phyloP scores from a whole-genome alignment of 2,888 invertebrate genomes.

The Notodonta dromedarius region DNA sequence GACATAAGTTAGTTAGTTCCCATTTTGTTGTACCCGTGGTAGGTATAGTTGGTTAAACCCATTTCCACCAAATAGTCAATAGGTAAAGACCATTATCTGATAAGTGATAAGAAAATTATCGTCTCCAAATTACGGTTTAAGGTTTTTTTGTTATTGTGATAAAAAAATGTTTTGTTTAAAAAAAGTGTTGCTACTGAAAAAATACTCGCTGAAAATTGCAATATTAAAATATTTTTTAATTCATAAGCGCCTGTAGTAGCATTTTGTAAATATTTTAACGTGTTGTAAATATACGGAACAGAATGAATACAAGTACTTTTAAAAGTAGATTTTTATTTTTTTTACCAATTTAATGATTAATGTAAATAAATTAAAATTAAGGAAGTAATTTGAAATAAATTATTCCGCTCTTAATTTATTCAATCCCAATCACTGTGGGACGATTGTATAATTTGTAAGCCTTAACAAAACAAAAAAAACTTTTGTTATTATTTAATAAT shows the following conservation, averaged over 20 bases:
- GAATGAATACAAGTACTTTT: constrained; percentile 4
- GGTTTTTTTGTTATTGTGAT: constrained; percentile 1
- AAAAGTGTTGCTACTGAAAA: constrained; percentile 30
- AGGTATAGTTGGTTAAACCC: background rate
- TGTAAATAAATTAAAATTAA: constrained; percentile 54
- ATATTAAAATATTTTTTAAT: constrained; percentile 45
- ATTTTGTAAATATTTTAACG: constrained; percentile 55
- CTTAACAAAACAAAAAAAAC: background rate
- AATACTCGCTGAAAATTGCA: constrained; percentile 46
- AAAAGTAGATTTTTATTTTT: constrained; percentile 22
- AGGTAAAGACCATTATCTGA: constrained; percentile 13
- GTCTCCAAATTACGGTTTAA: background rate
- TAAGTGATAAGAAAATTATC: background rate
- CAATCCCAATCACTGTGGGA: constrained; percentile 36
- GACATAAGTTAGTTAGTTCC: background rate
- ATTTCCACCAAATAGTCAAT: constrained; percentile 45
- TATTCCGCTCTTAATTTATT: constrained; percentile 66
- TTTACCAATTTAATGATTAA: constrained; percentile 46
- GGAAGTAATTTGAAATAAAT: constrained; percentile 50
- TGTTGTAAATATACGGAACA: constrained; percentile 38
- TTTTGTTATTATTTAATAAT: constrained; percentile 61
- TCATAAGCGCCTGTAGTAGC: constrained; percentile 55
- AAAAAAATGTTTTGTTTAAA: constrained; percentile 5
- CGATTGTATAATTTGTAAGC: constrained; percentile 14
- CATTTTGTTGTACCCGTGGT: background rate